A percentile compares a stretch with the other conserved stretches of the same genome.
phyloP scores from a whole-genome alignment of 2,113 vertebrate species.

The Grantiella picta region DNA sequence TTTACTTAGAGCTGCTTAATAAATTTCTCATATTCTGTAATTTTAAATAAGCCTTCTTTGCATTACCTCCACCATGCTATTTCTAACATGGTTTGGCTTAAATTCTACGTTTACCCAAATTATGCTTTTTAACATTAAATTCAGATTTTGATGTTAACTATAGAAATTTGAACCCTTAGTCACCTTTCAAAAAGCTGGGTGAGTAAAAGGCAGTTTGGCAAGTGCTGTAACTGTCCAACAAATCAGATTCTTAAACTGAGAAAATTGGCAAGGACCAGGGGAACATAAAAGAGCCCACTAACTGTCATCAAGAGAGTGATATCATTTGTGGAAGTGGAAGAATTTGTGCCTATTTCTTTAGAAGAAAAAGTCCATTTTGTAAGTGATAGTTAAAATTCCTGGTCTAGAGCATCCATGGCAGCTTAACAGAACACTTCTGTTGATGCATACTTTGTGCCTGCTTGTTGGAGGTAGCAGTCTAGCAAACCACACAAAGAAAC shows the following conservation, averaged over 20 bases:
- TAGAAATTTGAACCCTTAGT: neutral
- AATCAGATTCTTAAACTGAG: neutral
- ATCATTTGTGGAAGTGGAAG: neutral
- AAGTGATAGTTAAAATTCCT: neutral
- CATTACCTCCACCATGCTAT: neutral
- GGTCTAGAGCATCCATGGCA: neutral
- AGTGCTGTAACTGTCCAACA: neutral
- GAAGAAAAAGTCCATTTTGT: neutral
- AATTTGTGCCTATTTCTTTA: neutral
- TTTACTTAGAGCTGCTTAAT: neutral
- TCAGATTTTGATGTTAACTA: neutral
- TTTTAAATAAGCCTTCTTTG: neutral
- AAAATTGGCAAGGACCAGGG: neutral
- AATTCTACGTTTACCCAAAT: neutral
- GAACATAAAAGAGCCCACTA: neutral
- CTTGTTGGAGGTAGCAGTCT: constrained; percentile 13
- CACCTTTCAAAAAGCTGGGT: neutral
- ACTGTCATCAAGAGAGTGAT: neutral
- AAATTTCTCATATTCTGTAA: neutral
- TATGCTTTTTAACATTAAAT: neutral
- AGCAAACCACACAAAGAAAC: constrained; percentile 40
- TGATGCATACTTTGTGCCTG: neutral
- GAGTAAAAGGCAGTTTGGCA: neutral
- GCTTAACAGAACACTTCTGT: neutral
- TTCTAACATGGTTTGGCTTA: neutral